Base-by-base conservation (phyloP, 1,140 invertebrate genomes). In the Oryctes rhinoceros region DNA sequence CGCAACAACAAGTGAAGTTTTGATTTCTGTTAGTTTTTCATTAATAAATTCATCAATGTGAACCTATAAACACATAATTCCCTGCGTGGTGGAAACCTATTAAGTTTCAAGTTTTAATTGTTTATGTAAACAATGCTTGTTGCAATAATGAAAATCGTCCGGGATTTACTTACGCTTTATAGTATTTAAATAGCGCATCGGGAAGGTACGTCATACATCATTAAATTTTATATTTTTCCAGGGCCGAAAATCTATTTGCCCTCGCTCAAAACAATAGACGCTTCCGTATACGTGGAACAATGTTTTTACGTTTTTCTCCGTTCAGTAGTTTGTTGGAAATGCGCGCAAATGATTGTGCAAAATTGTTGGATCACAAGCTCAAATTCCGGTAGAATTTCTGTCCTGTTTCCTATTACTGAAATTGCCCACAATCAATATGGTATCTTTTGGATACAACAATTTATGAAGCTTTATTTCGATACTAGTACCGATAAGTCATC, bases 201-300 rank as follows among this genome's bases (percentile, higher is more conserved):
- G 18, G 4, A 11, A 6, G 24, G n/a, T 71, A 24, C 35, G 65
- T 71, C 65, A 71, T 24, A 71, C 65, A 15, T 30, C 65, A 71
- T 71, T 71, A 71, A 71, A 24, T 71, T 71, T 71, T 71, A 71
- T 71, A 11, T 71, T 71, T 71, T 37, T 30, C n/a, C 65, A 71
- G 20, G 20, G 24, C 65, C 20, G 20, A 59, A 15, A 71, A 71
- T 71, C 65, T 71, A 30, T 35, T 35, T 37, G 65, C 3, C 35
- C 20, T 71, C 65, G 20, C 24, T 37, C 20, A 71, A 71, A 30
- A 30, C 65, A 71, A 71, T 71, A 71, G 35, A 71, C 65, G 65
- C 65, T 71, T 71, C n/a, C n/a, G 65, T 71, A 71, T 71, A n/a
- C 15, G 53, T 5, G 53, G 18, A n/a, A 15, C 53, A 18, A 5